These are phyloP conservation scores for Trypoxylon attenuatum DNA, from an alignment of 2,888 invertebrate genomes.

Conservation along the genomic window DNA sequence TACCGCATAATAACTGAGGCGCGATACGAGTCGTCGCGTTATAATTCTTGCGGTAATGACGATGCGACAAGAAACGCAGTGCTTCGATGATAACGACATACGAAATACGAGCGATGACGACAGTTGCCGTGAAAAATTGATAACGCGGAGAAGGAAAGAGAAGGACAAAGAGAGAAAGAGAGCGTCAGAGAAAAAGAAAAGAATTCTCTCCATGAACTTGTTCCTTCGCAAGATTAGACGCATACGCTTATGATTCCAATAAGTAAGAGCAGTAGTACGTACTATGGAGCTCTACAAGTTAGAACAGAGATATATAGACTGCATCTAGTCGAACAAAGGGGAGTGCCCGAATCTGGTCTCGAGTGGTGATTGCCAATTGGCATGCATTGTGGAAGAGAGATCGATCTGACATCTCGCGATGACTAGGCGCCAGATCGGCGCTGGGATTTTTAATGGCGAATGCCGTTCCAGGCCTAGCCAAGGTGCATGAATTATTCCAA, in stretches of 20 bases:
- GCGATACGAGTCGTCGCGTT: too few species aligned
- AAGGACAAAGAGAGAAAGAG: too few species aligned
- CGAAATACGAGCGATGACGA: background rate
- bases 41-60: too few species aligned
- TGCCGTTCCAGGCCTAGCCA: background rate
- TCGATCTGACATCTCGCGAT: background rate
- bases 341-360: background rate
- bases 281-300: too few species aligned
- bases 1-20: background rate
- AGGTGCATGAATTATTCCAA: background rate
- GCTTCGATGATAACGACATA: background rate
- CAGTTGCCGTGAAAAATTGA: too few species aligned
- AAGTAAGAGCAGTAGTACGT: too few species aligned
- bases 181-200: too few species aligned
- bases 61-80: background rate
- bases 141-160: background rate
- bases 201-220: too few species aligned
- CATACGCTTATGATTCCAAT: background rate
- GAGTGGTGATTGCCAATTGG: background rate
- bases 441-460: background rate
- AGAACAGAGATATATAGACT: too few species aligned
- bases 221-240: background rate
- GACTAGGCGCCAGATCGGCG: background rate
- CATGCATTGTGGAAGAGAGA: background rate
- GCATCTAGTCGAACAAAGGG: background rate